A percentile compares a stretch with the other conserved stretches of the same genome.
Conservation (phyloP, 2,888 invertebrate species). For the Norana najaformis region DNA sequence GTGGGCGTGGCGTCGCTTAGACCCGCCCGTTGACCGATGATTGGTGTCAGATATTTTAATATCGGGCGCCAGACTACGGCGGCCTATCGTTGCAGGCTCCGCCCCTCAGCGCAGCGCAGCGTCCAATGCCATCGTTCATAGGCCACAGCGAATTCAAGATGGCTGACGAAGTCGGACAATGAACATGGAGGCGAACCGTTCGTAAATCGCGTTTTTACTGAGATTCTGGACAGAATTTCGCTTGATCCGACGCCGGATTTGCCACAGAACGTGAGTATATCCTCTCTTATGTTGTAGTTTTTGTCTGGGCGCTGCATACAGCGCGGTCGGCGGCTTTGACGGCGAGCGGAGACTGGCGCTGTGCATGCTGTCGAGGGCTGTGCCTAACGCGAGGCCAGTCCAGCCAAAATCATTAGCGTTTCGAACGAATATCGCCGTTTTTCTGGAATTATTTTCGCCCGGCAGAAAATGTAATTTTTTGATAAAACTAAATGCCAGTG, state of each 20-base stretch:
- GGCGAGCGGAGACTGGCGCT: constrained; percentile 3
- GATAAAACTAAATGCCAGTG: background rate
- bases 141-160: background rate
- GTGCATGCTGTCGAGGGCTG: constrained; percentile 13
- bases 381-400: background rate
- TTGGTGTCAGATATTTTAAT: constrained; percentile 13
- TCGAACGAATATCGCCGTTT: background rate
- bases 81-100: constrained; percentile 5
- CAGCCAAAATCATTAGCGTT: background rate
- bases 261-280: background rate
- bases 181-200: constrained; percentile 13
- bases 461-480: background rate
- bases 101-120: background rate
- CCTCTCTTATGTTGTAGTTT: background rate
- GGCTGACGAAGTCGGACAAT: constrained; percentile 6
- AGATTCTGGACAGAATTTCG: background rate
- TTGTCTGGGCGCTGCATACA: background rate
- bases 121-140: background rate
- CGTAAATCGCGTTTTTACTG: background rate
- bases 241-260: background rate
- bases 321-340: background rate
- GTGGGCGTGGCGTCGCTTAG: background rate
- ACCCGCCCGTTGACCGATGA: background rate
- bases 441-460: background rate
- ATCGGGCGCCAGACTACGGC: background rate